A percentile compares a stretch with the other conserved stretches of the same genome.
These are phyloP conservation scores for Eremophila alpestris DNA, from an alignment of 2,797 vertebrate species.

Conservation along the genomic window DNA sequence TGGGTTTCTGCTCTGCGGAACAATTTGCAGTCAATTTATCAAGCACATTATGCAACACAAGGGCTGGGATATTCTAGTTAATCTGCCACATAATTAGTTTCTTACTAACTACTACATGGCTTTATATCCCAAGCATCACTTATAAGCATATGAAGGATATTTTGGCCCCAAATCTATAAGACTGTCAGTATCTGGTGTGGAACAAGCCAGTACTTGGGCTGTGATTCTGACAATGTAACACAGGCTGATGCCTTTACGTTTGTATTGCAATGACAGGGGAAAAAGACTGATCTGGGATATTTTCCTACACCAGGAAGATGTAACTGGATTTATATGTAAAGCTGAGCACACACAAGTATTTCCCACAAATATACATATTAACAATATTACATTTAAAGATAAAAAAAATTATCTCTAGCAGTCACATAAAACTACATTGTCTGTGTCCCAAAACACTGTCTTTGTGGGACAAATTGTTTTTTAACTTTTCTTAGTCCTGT, in stretches of 20 bases:
- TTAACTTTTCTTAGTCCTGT: neutral
- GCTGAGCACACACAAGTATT: neutral
- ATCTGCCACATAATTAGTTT: neutral
- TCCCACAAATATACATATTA: neutral
- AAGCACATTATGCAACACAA: neutral
- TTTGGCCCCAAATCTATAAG: neutral
- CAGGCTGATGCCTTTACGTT: fast-evolving
- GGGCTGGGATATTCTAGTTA: neutral
- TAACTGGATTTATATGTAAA: neutral
- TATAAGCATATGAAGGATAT: neutral
- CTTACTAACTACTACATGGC: neutral
- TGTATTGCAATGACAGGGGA: neutral
- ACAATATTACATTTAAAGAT: neutral
- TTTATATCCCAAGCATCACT: neutral
- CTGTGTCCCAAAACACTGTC: fast-evolving
- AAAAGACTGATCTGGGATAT: neutral
- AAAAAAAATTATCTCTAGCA: too few species aligned
- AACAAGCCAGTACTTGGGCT: neutral
- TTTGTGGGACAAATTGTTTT: neutral
- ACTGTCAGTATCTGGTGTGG: neutral
- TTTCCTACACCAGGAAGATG: neutral
- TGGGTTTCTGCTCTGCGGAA: neutral
- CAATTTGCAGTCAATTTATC: neutral
- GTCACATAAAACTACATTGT: neutral
- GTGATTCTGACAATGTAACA: neutral